Percentiles rank a stretch among this genome's conserved stretches.
Conservation (phyloP, 1,140 invertebrate genomes). For the Polypedilum vanderplanki region DNA sequence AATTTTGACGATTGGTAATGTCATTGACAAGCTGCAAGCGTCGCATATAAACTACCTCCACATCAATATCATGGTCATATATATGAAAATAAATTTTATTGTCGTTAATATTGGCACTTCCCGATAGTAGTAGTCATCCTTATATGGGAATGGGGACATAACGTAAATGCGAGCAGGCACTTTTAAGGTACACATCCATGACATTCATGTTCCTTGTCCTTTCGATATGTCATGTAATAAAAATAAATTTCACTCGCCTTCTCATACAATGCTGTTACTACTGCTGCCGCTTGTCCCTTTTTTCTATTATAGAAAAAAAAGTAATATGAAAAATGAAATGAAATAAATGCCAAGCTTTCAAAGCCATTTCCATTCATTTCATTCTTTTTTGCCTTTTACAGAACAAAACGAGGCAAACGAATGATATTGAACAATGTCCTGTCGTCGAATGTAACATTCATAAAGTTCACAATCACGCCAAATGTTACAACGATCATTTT, state of each 20-base stretch:
- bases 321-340: conserved; percentile 4
- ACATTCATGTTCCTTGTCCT: not conserved
- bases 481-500: conserved; percentile 15
- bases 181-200: not conserved
- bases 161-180: too few species aligned
- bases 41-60: not conserved
- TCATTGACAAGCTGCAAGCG: not conserved
- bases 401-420: too few species aligned
- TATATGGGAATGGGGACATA: too few species aligned
- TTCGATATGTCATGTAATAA: conserved; percentile 14
- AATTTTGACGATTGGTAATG: conserved; percentile 1
- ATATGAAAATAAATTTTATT: too few species aligned
- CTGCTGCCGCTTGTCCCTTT: not conserved
- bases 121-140: too few species aligned
- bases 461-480: conserved; percentile 17
- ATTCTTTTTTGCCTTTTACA: not conserved
- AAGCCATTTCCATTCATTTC: not conserved
- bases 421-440: not conserved
- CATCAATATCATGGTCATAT: not conserved
- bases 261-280: not conserved
- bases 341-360: not conserved
- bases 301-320: not conserved
- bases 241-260: not conserved
- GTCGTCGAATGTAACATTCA: conserved; percentile 16
- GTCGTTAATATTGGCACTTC: too few species aligned